A percentile compares a stretch with the other conserved stretches of the same genome.
phyloP scores from a whole-genome alignment of 2,797 vertebrate genomes.

The Manis javanica region DNA sequence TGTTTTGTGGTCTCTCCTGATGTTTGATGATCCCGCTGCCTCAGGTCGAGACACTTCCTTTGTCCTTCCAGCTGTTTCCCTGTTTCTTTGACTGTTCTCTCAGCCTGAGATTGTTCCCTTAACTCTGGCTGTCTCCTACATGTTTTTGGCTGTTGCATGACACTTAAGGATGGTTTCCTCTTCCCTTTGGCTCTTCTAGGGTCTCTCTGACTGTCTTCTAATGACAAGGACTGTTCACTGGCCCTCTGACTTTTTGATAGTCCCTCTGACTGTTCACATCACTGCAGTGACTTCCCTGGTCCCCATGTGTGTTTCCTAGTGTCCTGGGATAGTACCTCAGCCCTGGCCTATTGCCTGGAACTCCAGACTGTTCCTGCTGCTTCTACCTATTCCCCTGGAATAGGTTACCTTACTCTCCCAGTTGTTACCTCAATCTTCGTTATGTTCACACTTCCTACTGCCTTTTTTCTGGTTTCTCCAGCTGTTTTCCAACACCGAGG shows the following conservation, averaged over 20 bases:
- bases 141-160: neutral
- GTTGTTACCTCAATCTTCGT: neutral
- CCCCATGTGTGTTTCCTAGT: neutral
- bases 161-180: neutral
- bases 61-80: neutral
- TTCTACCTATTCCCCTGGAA: neutral
- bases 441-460: neutral
- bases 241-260: neutral
- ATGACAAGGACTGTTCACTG: neutral
- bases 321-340: neutral
- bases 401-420: neutral
- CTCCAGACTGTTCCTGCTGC: neutral
- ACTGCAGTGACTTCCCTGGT: neutral
- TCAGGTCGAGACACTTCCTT: neutral
- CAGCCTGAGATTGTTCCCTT: neutral
- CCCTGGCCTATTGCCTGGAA: neutral
- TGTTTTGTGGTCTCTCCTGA: conserved; percentile 7
- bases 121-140: neutral
- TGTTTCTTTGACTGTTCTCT: neutral
- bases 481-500: neutral
- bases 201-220: neutral
- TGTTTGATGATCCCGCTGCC: neutral
- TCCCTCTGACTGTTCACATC: neutral
- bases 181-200: neutral
- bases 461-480: conserved; percentile 3